A percentile compares a stretch with the other conserved stretches of the same genome.
phyloP scores from a whole-genome alignment of 2,888 invertebrate genomes.

The Polydrusus tereticollis region DNA sequence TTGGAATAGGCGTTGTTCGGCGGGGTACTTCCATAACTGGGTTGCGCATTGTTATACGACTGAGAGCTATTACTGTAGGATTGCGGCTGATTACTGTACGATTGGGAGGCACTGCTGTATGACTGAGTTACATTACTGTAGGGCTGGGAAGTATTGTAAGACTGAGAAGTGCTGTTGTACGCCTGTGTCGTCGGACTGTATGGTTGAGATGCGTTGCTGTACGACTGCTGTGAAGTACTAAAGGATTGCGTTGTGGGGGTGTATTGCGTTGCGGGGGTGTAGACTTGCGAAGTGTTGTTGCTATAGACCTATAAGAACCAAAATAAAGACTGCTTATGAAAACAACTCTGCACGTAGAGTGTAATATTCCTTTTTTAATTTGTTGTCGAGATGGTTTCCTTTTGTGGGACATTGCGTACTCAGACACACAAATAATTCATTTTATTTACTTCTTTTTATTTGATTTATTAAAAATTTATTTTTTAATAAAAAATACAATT shows the following conservation, averaged over 20 bases:
- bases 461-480: no score
- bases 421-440: no score
- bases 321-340: not conserved
- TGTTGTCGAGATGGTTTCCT: no score
- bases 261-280: constrained; percentile 21
- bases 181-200: constrained; percentile 24
- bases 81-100: constrained; percentile 51
- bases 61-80: constrained; percentile 47
- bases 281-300: constrained; percentile 6
- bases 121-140: constrained; percentile 24
- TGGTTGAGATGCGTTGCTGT: constrained; percentile 30
- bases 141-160: constrained; percentile 50
- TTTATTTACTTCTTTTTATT: no score
- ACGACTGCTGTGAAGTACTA: constrained; percentile 29
- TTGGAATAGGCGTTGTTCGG: constrained; percentile 50
- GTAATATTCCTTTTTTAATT: no score
- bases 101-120: constrained; percentile 22
- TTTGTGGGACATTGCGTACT: no score
- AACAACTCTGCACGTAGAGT: no score
- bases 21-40: constrained; percentile 49
- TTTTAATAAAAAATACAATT: no score
- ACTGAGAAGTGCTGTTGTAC: constrained; percentile 50
- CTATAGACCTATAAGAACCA: constrained; percentile 2
- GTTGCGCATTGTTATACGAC: constrained; percentile 35
- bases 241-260: constrained; percentile 39